Percentiles rank a stretch among this genome's conserved stretches.
These are phyloP conservation scores for Oryzias melastigma DNA, from an alignment of 2,113 vertebrate species.

Conservation along the genomic window DNA sequence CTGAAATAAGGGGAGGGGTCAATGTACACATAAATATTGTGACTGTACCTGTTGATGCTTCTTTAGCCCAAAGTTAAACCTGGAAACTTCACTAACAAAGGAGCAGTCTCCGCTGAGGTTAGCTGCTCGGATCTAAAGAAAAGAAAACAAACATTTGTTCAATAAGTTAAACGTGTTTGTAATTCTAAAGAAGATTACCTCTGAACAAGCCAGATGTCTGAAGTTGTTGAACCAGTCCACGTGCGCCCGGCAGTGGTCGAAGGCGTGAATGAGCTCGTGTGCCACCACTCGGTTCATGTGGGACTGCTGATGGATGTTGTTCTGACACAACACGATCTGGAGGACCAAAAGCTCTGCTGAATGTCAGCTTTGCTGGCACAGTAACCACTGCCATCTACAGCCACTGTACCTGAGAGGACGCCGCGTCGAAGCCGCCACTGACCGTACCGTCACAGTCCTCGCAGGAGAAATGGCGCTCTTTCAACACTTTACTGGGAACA, in stretches of 20 bases:
- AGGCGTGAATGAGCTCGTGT: slow-evolving; percentile 94
- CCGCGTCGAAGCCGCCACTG: slow-evolving; percentile 91
- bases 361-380: fast-evolving
- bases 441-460: slow-evolving; percentile 93
- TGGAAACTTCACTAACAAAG: slow-evolving; percentile 83
- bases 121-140: slow-evolving; percentile 88
- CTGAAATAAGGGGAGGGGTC: too few relatives aligned
- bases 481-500: slow-evolving; percentile 81
- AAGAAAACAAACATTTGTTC: background rate
- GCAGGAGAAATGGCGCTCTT: slow-evolving; percentile 91
- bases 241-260: slow-evolving; percentile 93
- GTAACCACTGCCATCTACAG: fast-evolving
- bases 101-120: slow-evolving; percentile 96
- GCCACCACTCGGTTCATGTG: slow-evolving; percentile 94
- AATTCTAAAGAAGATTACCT: slow-evolving; percentile 74
- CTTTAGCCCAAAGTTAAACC: slow-evolving; percentile 91
- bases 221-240: slow-evolving; percentile 94
- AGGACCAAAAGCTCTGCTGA: slow-evolving; percentile 5
- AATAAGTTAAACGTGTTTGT: background rate
- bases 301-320: slow-evolving; percentile 89
- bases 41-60: slow-evolving; percentile 89
- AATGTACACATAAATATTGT: background rate
- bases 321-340: slow-evolving; percentile 97
- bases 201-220: slow-evolving; percentile 93
- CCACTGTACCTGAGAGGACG: slow-evolving; percentile 84